Evolutionary conservation across 2,888 invertebrate genomes (phyloP).

Genomic region (Zelleria hepariella): DNA sequence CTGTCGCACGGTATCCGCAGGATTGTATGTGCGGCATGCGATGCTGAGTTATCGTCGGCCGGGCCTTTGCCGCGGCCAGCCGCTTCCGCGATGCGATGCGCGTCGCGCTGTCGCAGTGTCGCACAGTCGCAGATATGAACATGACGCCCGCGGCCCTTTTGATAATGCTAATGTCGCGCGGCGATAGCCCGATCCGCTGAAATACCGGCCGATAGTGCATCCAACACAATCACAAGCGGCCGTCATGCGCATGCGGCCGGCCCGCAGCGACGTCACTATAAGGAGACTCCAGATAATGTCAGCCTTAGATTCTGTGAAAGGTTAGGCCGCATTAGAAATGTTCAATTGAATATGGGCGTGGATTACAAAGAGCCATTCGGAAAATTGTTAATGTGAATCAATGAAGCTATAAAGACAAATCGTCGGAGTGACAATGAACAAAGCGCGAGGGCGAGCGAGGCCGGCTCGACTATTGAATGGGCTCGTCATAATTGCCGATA

Average conservation of each 20-base stretch:
- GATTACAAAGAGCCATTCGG: conserved; percentile 5
- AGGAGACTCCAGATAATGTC: not conserved
- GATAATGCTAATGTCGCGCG: conserved; percentile 64
- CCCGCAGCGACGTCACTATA: not conserved
- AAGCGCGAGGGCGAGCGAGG: conserved; percentile 17
- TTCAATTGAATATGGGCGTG: not conserved
- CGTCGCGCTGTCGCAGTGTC: conserved; percentile 24
- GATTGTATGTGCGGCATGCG: conserved; percentile 60
- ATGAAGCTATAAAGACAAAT: conserved; percentile 24
- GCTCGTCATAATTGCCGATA: conserved; percentile 30
- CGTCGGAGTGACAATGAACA: conserved; percentile 18
- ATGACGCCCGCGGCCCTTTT: conserved; percentile 63
- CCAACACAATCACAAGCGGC: conserved; percentile 41
- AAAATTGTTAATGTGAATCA: conserved; percentile 16
- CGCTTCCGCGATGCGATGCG: conserved; percentile 56
- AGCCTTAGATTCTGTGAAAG: not conserved
- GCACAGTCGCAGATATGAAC: conserved; percentile 50
- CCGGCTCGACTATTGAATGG: conserved; percentile 25
- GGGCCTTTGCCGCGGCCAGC: conserved; percentile 46
- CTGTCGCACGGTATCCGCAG: conserved; percentile 41
- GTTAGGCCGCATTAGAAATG: not conserved
- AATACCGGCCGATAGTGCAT: conserved; percentile 36
- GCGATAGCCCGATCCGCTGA: conserved; percentile 41
- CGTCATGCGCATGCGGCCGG: conserved; percentile 3
- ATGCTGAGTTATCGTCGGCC: conserved; percentile 61